Evolutionary conservation across 2,113 vertebrate genomes (phyloP), one percentile per base, ranked within the genome.

Genomic region (Psittacara wagleri): DNA sequence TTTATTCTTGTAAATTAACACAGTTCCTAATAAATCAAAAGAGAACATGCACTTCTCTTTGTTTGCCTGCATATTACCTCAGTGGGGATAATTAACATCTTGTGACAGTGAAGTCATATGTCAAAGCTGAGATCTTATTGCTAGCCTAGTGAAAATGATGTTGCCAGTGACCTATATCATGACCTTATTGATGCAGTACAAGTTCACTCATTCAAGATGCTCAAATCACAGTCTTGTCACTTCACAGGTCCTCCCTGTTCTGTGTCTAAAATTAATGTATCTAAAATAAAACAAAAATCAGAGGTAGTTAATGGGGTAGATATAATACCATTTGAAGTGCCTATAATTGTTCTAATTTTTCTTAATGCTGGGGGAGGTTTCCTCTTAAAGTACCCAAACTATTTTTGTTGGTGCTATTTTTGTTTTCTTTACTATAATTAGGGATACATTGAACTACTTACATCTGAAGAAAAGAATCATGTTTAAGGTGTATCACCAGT

Each of bases 1-100:
- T 96, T 96, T 97, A 87, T 96, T 92, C 91, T 96, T 95, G 81
- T 87, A 92, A 96, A 96, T 96, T 89, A 96, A 89, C 89, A 89
- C 80, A 80, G 70, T 94, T 94, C 54, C 91, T 94, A 92, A 94
- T 96, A 96, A 95, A 96, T 97, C 88, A 89, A 41, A 95, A 85
- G 77, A 87, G 67, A 92, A 59, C 1, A 4, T 77, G 67, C 28
- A 46, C 31, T 84, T 86, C 43, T 84, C 43, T 66, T n/a, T 84
- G 52, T 66, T 96, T 92, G 80, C 88, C 95, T 89, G 74, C 16
- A 2, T 93, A 89, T 92, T 96, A 92, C 77, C 92, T 96, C 94
- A 67, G 67, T 92, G 92, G 86, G 90, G 80, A 91, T 94, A 96
- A 94, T 96, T 94, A 95, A 92, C 81, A 70, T 92, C 88, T 91